A percentile compares a stretch with the other conserved stretches of the same genome.
Evolutionary conservation across 2,113 vertebrate species (phyloP).

Genomic region (Sturnira hondurensis): DNA sequence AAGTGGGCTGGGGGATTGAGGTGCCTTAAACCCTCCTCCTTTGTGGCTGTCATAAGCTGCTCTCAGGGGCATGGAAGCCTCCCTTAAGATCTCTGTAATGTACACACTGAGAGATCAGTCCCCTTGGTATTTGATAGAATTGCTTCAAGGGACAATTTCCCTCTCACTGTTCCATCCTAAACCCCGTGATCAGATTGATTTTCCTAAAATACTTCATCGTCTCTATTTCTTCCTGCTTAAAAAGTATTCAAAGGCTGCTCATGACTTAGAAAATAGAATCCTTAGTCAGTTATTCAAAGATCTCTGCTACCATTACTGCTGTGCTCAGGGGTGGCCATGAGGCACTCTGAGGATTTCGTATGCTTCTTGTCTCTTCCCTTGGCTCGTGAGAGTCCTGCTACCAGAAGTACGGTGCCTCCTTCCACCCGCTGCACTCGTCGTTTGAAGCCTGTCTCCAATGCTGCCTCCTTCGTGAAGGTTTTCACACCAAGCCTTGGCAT

Average conservation of each 20-base stretch:
- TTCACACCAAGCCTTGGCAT: background rate
- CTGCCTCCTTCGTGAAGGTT: background rate
- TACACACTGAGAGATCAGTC: background rate
- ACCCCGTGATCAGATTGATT: background rate
- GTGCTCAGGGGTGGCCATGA: rapidly evolving
- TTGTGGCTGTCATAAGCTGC: background rate
- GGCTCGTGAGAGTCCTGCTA: background rate
- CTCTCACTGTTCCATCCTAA: background rate
- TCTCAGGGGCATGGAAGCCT: background rate
- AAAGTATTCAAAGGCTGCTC: background rate
- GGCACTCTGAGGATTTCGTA: background rate
- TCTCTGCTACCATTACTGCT: background rate
- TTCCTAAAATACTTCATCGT: background rate
- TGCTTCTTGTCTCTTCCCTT: background rate
- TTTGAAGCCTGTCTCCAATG: background rate
- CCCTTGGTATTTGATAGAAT: background rate
- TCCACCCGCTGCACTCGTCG: background rate
- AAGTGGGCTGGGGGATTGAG: background rate
- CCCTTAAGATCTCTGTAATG: background rate
- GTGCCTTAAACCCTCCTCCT: background rate
- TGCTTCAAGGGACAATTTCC: background rate
- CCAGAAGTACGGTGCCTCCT: too few relatives aligned
- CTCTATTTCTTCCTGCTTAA: background rate
- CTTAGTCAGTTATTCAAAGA: background rate
- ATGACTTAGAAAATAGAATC: background rate